Conservation (phyloP, 1,140 invertebrate genomes). For the Lepidostoma basale region DNA sequence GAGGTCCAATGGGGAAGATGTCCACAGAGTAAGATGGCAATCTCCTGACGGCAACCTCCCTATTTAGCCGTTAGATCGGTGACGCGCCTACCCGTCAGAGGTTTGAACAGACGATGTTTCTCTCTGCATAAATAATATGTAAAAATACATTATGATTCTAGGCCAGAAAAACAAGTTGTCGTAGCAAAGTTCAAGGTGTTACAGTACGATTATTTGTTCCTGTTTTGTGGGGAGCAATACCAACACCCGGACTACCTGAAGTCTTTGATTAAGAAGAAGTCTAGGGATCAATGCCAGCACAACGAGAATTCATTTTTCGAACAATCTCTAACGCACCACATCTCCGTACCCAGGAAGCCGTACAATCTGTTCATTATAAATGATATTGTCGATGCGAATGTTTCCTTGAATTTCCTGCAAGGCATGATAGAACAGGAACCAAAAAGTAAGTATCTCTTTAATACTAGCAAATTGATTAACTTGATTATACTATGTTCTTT, state of each 20-base stretch:
- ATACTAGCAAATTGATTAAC: too few species aligned
- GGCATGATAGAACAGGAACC: constrained; percentile 51
- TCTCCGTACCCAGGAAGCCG: constrained; percentile 51
- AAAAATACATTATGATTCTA: constrained; percentile 45
- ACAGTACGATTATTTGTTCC: constrained; percentile 66
- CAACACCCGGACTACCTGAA: constrained; percentile 59
- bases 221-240: constrained; percentile 67
- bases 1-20: too few species aligned
- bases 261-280: constrained; percentile 42
- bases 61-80: too few species aligned
- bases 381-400: constrained; percentile 59
- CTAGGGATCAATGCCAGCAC: background rate
- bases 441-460: constrained; percentile 39
- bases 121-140: background rate
- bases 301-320: background rate
- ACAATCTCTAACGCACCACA: constrained; percentile 1
- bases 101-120: too few species aligned
- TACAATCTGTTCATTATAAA: constrained; percentile 67
- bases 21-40: too few species aligned
- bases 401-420: constrained; percentile 55
- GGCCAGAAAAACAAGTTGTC: constrained; percentile 63
- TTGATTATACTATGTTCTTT: too few species aligned
- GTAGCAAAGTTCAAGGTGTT: constrained; percentile 60
- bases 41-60: too few species aligned
- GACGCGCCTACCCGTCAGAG: too few species aligned